These are phyloP conservation scores for Remorina albescens DNA, from an alignment of 2,797 vertebrate genomes.

Conservation along the genomic window DNA sequence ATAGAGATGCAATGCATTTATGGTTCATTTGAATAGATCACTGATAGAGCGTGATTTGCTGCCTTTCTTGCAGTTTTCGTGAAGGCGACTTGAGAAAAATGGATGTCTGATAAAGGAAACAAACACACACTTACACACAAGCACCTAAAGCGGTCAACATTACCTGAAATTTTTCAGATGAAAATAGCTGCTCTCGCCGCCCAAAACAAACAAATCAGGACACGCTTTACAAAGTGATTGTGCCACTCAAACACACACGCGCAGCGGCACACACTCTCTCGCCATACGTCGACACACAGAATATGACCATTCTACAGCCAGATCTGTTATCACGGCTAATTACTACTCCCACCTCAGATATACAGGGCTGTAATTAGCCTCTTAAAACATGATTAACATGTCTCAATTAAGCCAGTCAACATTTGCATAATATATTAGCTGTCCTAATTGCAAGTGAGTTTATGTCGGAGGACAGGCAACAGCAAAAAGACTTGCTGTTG, in stretches of 20 bases:
- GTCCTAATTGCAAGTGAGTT: constrained; percentile 91
- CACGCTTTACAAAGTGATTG: constrained; percentile 10
- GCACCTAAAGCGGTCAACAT: background rate
- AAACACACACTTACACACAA: background rate
- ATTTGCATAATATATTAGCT: constrained; percentile 99
- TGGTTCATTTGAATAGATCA: constrained; percentile 51
- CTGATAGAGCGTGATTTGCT: constrained; percentile 12
- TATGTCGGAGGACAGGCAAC: constrained; percentile 90
- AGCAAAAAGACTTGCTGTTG: constrained; percentile 69
- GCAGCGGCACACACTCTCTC: constrained; percentile 19
- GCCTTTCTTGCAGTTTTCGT: constrained; percentile 17
- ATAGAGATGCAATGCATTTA: constrained; percentile 61
- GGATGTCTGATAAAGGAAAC: background rate
- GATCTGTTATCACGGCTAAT: constrained; percentile 96
- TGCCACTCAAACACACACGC: background rate
- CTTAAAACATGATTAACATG: constrained; percentile 99
- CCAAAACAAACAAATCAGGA: constrained; percentile 21
- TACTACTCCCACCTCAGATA: constrained; percentile 97
- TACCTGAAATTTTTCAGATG: background rate
- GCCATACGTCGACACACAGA: constrained; percentile 59
- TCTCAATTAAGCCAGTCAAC: constrained; percentile 93
- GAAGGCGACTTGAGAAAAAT: constrained; percentile 29
- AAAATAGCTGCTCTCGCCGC: background rate
- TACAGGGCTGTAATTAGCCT: constrained; percentile 98
- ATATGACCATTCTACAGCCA: constrained; percentile 82